Evolutionary conservation across 2,888 invertebrate species (phyloP), one percentile per base, ranked within the genome.

Genomic region (Amiota communis): DNA sequence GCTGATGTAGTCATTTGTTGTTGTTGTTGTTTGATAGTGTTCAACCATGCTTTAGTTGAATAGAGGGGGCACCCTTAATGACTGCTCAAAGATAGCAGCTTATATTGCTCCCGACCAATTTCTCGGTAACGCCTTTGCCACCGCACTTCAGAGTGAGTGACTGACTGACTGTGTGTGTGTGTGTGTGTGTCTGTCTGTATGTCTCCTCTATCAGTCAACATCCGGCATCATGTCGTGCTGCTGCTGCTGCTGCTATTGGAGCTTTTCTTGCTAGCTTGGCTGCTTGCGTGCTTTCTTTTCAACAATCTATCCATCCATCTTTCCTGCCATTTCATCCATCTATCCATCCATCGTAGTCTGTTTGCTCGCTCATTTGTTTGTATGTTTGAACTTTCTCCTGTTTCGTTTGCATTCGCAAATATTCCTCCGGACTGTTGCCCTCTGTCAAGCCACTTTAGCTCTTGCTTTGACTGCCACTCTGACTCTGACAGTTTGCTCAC

Each of bases 351-450:
- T 53, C 67, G 49, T 47, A 56, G 63, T 76, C 78, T 87, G 87
- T 87, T 88, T 86, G 84, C 86, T 82, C 87, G 85, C 87, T 86
- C 87, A 87, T 86, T 88, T 87, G 87, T 86, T 88, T 86, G 85
- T 84, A 79, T 87, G 81, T 87, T 88, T 87, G 86, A 86, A 88
- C 88, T 87, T 87, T 87, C 87, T 87, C 87, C 82, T 86, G 84
- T 87, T 87, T 86, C 87, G 88, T 88, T 87, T 87, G 86, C 86
- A 87, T 87, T 85, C 77, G 87, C 84, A 87, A 86, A 87, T 87
- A 86, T 87, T 84, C 84, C 84, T 82, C 83, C 75, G 49, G 75
- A 65, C 74, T 73, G 76, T 74, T 79, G 79, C 82, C 76, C 65
- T 72, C 63, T 71, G 64, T 76, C 63, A 59, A 17, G 59, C 17